These are phyloP conservation scores for Caenorhabditis japonica DNA, from an alignment of 2,888 invertebrate species.

Conservation along the genomic window DNA sequence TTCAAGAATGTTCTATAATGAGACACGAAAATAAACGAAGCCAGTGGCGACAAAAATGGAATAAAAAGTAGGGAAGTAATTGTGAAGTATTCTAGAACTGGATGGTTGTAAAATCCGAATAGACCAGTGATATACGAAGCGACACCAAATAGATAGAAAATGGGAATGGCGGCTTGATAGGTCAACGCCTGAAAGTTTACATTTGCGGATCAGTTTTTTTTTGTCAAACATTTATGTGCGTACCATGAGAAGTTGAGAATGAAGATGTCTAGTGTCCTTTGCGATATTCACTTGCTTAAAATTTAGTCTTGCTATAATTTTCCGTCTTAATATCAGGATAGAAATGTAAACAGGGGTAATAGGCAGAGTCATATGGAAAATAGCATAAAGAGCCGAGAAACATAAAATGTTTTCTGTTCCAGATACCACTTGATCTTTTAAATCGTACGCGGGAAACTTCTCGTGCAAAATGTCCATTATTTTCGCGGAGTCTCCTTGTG, in stretches of 20 bases:
- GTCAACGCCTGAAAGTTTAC: conserved; percentile 33
- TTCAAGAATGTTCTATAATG: no score
- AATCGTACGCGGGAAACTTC: conserved; percentile 11
- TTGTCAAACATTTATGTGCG: neutral
- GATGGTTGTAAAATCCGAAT: conserved; percentile 25
- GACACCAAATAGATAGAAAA: conserved; percentile 25
- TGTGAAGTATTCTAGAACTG: conserved; percentile 17
- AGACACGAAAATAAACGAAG: no score
- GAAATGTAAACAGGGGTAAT: conserved; percentile 20
- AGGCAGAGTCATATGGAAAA: conserved; percentile 31
- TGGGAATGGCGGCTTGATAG: conserved; percentile 25
- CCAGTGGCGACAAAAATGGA: no score
- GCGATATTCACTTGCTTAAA: conserved; percentile 11
- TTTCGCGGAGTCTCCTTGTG: conserved; percentile 1
- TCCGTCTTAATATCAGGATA: conserved; percentile 16
- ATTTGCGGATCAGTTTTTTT: no score
- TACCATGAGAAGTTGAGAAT: conserved; percentile 27
- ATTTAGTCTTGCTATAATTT: conserved; percentile 10
- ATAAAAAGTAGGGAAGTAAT: conserved; percentile 19
- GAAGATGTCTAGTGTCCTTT: conserved; percentile 16
- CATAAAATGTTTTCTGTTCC: conserved; percentile 1
- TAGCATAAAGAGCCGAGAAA: conserved; percentile 13
- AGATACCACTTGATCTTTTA: conserved; percentile 2
- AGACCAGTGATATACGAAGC: conserved; percentile 10
- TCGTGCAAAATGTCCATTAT: conserved; percentile 3